Percentiles rank a stretch among this genome's conserved stretches.
phyloP scores from a whole-genome alignment of 2,888 invertebrate species.

The Phalera bucephala region DNA sequence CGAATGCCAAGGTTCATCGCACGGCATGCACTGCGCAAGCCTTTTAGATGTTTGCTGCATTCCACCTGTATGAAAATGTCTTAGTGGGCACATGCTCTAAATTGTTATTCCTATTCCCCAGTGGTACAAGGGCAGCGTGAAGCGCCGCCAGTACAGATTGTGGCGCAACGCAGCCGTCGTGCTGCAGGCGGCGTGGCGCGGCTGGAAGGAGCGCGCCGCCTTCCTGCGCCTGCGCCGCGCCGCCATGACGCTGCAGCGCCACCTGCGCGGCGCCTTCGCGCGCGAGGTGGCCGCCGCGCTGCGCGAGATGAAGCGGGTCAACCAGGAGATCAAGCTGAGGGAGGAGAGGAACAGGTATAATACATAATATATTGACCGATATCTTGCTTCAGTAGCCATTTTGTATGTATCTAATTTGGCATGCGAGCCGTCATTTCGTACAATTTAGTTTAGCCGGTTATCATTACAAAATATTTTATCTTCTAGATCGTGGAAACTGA shows the following conservation, averaged over 20 bases:
- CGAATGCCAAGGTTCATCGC: no score
- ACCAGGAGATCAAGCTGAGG: constrained; percentile 92
- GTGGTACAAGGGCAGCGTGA: constrained; percentile 86
- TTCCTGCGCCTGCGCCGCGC: constrained; percentile 92
- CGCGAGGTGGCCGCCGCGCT: constrained; percentile 93
- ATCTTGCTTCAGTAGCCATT: no score
- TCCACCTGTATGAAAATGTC: no score
- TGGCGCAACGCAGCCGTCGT: constrained; percentile 87
- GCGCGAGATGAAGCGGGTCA: constrained; percentile 93
- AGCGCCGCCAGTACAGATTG: constrained; percentile 86
- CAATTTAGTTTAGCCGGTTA: no score
- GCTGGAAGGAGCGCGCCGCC: constrained; percentile 92
- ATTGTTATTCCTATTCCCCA: constrained; percentile 26
- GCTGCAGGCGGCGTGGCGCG: constrained; percentile 93
- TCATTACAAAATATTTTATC: no score
- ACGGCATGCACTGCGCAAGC: no score
- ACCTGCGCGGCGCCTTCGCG: constrained; percentile 94
- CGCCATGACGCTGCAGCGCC: constrained; percentile 92
- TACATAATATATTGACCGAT: no score
- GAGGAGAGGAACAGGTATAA: constrained; percentile 84
- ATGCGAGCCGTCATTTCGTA: no score
- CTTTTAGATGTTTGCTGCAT: no score
- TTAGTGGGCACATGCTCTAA: no score
- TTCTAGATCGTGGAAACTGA: no score
- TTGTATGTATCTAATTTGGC: no score